A percentile compares a stretch with the other conserved stretches of the same genome.
phyloP scores from a whole-genome alignment of 1,140 invertebrate genomes.

The Chironomus tepperi region DNA sequence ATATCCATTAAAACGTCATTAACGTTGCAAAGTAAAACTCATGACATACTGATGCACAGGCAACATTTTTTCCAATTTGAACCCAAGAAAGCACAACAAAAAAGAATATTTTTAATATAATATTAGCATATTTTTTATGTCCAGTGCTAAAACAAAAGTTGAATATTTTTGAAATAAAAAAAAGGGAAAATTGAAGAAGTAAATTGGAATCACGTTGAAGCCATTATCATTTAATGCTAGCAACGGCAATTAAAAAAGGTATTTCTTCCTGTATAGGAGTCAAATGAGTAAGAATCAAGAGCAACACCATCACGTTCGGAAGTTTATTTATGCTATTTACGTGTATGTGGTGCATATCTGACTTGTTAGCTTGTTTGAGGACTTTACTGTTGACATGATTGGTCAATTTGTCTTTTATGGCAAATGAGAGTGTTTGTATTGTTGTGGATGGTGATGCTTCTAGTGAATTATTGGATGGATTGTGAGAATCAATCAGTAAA shows the following conservation, averaged over 20 bases:
- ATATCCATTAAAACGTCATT: too few relatives aligned
- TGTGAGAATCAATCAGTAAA: too few relatives aligned
- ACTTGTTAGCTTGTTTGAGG: too few relatives aligned
- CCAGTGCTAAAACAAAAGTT: neutral
- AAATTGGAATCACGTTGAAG: conserved; percentile 21
- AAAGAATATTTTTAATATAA: neutral
- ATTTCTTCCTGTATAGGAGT: neutral
- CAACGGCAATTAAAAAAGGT: conserved; percentile 17
- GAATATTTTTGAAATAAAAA: conserved; percentile 1
- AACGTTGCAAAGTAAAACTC: too few relatives aligned
- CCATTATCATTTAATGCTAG: conserved; percentile 17
- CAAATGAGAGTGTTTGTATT: too few relatives aligned
- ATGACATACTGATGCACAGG: neutral
- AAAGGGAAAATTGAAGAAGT: neutral
- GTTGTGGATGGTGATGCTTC: too few relatives aligned
- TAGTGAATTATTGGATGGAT: too few relatives aligned
- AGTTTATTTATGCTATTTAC: conserved; percentile 18
- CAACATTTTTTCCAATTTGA: neutral
- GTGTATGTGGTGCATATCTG: neutral
- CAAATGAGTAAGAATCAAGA: neutral
- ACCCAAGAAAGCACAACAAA: neutral
- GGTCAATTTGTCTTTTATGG: too few relatives aligned
- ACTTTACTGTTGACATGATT: too few relatives aligned
- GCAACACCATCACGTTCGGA: conserved; percentile 1
- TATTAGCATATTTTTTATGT: conserved; percentile 7